Percentiles rank a stretch among this genome's conserved stretches.
Evolutionary conservation across 2,113 vertebrate genomes (phyloP).

Genomic region (Ageneiosus marmoratus): DNA sequence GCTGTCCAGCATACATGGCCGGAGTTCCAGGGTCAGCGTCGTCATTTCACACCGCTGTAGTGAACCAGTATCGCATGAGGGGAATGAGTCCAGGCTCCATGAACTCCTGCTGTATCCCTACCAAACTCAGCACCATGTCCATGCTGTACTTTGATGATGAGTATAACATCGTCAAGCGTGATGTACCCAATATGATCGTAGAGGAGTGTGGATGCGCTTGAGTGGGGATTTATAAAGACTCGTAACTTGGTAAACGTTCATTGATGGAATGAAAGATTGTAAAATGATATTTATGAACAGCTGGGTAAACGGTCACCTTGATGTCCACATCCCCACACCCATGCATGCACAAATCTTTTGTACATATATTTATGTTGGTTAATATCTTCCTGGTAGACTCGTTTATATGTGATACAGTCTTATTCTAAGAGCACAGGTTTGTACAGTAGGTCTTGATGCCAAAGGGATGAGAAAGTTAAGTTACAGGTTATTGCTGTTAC

Average conservation of each 20-base stretch:
- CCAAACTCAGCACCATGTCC: conserved; percentile 97
- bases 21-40: conserved; percentile 92
- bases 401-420: conserved; percentile 42
- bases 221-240: conserved; percentile 57
- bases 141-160: conserved; percentile 99
- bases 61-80: conserved; percentile 98
- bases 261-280: conserved; percentile 52
- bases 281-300: conserved; percentile 69
- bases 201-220: conserved; percentile 98
- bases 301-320: conserved; percentile 49
- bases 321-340: conserved; percentile 57
- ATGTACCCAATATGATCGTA: conserved; percentile 99
- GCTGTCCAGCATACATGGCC: conserved; percentile 94
- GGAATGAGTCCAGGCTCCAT: conserved; percentile 92
- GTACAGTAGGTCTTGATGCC: conserved; percentile 37
- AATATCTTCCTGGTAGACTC: conserved; percentile 55
- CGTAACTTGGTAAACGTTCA: background rate
- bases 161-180: conserved; percentile 97
- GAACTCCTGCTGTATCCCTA: conserved; percentile 98
- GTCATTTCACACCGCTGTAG: conserved; percentile 95
- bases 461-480: conserved; percentile 46
- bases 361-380: conserved; percentile 80
- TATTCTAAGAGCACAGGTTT: conserved; percentile 41
- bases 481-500: conserved; percentile 9
- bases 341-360: conserved; percentile 67